Conservation (phyloP, 1,140 invertebrate species). For the Pogonognathellus flavescens region DNA sequence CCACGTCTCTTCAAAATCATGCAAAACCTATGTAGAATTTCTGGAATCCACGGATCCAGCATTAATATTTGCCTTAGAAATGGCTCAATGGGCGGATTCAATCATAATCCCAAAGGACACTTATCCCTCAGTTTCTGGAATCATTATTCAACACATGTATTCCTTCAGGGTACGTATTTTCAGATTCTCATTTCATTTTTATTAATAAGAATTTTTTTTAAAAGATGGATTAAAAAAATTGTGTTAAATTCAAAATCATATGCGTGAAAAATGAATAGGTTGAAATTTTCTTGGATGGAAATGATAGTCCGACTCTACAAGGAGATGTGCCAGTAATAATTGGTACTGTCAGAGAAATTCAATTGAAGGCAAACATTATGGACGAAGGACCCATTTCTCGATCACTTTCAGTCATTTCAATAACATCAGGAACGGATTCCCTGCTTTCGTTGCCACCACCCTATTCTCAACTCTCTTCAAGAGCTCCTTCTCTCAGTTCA, state of each 20-base stretch:
- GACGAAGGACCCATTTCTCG: background rate
- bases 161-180: background rate
- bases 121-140: background rate
- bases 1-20: background rate
- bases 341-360: conserved; percentile 6
- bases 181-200: background rate
- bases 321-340: background rate
- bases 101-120: background rate
- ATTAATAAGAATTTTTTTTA: background rate
- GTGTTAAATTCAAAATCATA: background rate
- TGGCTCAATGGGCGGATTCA: background rate
- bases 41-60: background rate
- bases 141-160: conserved; percentile 4
- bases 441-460: background rate
- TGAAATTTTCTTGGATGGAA: background rate
- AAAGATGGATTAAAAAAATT: background rate
- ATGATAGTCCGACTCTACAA: background rate
- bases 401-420: background rate
- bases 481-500: background rate
- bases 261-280: conserved; percentile 8
- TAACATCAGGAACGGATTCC: background rate
- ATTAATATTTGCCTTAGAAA: background rate
- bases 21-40: background rate
- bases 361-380: background rate
- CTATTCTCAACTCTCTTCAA: background rate